Evolutionary conservation across 2,797 vertebrate genomes (phyloP).

Genomic region (Novumbra hubbsi): DNA sequence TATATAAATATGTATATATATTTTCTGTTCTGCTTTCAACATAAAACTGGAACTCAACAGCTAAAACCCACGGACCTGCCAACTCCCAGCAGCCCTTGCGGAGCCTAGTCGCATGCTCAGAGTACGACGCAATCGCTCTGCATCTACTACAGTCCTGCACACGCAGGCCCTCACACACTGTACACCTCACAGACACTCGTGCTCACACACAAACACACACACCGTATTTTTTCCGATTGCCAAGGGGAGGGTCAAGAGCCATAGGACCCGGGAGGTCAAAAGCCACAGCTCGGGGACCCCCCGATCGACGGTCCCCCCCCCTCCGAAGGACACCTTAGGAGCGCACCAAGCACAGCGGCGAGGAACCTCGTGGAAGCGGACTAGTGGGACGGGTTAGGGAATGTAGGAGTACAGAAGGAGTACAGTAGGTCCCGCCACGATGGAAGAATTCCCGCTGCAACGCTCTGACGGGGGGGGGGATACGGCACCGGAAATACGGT

Average conservation of each 20-base stretch:
- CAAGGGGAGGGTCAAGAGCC: neutral
- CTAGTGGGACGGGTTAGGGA: neutral
- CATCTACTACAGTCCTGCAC: neutral
- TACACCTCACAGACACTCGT: slow-evolving; percentile 23
- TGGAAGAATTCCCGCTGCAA: neutral
- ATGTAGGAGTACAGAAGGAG: neutral
- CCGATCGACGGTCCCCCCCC: slow-evolving; percentile 20
- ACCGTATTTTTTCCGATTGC: neutral
- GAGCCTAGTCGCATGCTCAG: neutral
- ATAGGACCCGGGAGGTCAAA: slow-evolving; percentile 32
- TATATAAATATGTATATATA: slow-evolving; percentile 34
- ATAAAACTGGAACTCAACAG: slow-evolving; percentile 42
- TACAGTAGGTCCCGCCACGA: neutral
- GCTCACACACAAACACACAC: slow-evolving; percentile 20
- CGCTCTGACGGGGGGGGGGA: neutral
- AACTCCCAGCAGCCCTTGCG: slow-evolving; percentile 15
- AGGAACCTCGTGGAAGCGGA: slow-evolving; percentile 1
- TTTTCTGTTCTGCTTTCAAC: slow-evolving; percentile 30
- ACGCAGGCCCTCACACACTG: slow-evolving; percentile 5
- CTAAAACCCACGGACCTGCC: slow-evolving; percentile 47
- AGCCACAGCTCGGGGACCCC: slow-evolving; percentile 25
- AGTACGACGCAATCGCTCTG: neutral
- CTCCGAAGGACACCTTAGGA: slow-evolving; percentile 34
- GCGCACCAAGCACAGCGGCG: slow-evolving; percentile 41
- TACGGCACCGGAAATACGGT: neutral